Conservation (phyloP, 53 echinoderm and acorn worm species). For the Holothuria leucospilota region DNA sequence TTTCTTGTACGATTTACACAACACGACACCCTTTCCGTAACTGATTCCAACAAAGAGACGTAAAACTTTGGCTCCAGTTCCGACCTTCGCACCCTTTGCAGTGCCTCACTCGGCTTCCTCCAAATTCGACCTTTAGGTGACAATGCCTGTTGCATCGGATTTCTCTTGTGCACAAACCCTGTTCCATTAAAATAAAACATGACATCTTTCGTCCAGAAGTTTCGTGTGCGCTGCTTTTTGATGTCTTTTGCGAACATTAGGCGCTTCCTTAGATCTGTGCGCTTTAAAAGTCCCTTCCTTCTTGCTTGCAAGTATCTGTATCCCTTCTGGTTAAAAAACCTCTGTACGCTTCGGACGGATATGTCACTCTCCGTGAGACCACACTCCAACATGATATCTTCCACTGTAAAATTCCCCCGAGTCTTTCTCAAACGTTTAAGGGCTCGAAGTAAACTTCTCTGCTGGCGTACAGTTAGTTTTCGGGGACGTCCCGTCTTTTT, state of each 20-base stretch:
- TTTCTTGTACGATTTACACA: conserved; percentile 22
- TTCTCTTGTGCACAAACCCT: conserved; percentile 24
- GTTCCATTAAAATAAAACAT: conserved; percentile 39
- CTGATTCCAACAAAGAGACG: conserved; percentile 10
- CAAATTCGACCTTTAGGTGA: not conserved
- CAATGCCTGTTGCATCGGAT: conserved; percentile 13
- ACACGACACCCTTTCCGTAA: conserved; percentile 26
- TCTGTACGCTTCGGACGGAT: conserved; percentile 2
- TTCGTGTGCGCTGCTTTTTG: not conserved
- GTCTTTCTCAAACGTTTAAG: not conserved
- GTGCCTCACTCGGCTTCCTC: conserved; percentile 22
- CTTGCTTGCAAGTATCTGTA: conserved; percentile 2
- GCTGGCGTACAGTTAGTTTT: conserved; percentile 18
- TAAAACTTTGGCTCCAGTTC: not conserved
- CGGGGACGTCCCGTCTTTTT: conserved; percentile 6
- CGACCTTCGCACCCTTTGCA: not conserved
- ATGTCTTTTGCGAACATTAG: not conserved
- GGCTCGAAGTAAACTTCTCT: conserved; percentile 16
- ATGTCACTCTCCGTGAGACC: conserved; percentile 10
- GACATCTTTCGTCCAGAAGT: too few relatives aligned
- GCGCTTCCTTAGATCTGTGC: too few relatives aligned
- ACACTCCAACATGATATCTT: not conserved
- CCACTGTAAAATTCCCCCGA: not conserved
- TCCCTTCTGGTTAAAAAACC: conserved; percentile 13
- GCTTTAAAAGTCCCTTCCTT: conserved; percentile 5